Base-by-base conservation (phyloP, 1,140 invertebrate species). In the Ceratina calcarata region DNA sequence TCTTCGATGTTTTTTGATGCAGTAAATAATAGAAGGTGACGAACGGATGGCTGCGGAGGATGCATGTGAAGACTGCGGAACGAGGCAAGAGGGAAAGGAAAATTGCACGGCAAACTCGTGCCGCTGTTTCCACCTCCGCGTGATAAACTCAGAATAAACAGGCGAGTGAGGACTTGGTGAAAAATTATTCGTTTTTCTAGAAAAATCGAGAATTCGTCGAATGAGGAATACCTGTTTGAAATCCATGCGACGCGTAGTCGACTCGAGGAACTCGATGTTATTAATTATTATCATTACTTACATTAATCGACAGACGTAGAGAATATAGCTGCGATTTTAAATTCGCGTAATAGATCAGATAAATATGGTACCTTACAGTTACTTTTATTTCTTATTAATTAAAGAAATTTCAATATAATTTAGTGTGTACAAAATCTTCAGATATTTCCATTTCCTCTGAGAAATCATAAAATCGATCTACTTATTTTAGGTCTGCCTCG, bases 81-180 rank as follows among this genome's bases (percentile, higher is more conserved):
- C 45, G 57, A 53, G 62, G 60, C 37, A 64, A 77, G 18, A 62
- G 45, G 53, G 82, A 80, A 84, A 82, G 72, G 82, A 86, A 88
- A 88, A 88, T 88, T 88, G 85, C 84, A 86, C 68, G 84, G 72
- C 84, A 88, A 88, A 88, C 86, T 88, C 82, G 76, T 76, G 76
- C 82, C 79, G 61, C 78, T 78, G 87, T 88, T 88, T 86, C 80
- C 70, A 80, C 82, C 72, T 79, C 65, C 67, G 61, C 78, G 64
- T 68, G 70, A 70, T 80, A 87, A 88, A 88, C 88, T 88, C 84
- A 80, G 82, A 86, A 86, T 87, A 88, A 88, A 88, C 86, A 88
- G 80, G 64, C 45, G 55, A 69, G 67, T 67, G 77, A 72, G 75
- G 22, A 53, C 60, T 61, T 65, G 55, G 61, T 37, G 72, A 78